Evolutionary conservation across 2,113 vertebrate genomes (phyloP).

Genomic region (Nanorana parkeri): DNA sequence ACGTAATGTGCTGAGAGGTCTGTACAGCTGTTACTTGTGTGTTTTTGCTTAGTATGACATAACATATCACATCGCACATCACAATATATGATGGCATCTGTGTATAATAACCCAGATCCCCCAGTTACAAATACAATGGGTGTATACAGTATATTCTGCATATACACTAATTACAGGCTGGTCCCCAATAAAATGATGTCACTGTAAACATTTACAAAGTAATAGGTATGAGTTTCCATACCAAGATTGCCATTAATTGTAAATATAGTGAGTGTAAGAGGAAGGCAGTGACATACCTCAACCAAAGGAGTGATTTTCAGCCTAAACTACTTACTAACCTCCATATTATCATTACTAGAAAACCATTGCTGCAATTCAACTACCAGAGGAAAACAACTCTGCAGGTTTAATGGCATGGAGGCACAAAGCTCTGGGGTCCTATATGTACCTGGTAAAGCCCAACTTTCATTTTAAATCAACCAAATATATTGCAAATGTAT

Average conservation of each 20-base stretch:
- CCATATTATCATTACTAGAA: too few relatives aligned
- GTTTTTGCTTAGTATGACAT: slow-evolving; percentile 9
- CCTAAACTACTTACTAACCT: too few relatives aligned
- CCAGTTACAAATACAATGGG: slow-evolving; percentile 2
- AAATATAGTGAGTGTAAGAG: too few relatives aligned
- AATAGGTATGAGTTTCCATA: neutral
- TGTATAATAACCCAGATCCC: neutral
- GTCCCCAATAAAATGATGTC: neutral
- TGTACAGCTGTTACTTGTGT: slow-evolving; percentile 2
- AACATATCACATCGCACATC: slow-evolving; percentile 21
- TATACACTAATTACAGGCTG: neutral
- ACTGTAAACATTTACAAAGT: neutral
- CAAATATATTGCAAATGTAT: too few relatives aligned
- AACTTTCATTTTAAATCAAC: too few relatives aligned
- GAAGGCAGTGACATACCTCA: too few relatives aligned
- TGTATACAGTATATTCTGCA: neutral
- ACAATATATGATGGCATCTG: slow-evolving; percentile 1
- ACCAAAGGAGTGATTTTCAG: too few relatives aligned
- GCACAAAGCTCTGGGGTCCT: too few relatives aligned
- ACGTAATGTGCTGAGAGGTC: neutral
- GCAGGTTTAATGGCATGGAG: too few relatives aligned
- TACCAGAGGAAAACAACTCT: too few relatives aligned
- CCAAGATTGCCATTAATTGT: neutral
- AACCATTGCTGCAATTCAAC: too few relatives aligned
- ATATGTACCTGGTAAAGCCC: too few relatives aligned